Conservation (phyloP, 1,140 invertebrate species). For the Dermatophagoides farinae region DNA sequence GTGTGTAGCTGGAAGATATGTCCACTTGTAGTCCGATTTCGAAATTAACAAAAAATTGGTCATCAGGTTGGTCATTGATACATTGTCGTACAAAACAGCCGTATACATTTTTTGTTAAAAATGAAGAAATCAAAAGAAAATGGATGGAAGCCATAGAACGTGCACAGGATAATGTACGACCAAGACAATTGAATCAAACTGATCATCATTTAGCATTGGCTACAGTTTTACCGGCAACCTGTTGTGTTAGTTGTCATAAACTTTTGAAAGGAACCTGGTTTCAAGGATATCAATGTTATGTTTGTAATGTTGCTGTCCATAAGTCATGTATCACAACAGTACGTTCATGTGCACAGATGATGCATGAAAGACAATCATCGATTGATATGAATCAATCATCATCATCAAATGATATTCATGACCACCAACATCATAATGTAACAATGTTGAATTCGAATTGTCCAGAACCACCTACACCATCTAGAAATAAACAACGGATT, state of each 20-base stretch:
- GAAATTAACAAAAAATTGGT: conserved; percentile 34
- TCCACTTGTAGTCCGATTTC: neutral
- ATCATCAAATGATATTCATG: neutral
- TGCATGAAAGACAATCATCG: neutral
- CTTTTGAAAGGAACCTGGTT: conserved; percentile 71
- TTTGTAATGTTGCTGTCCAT: conserved; percentile 21
- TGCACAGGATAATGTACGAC: conserved; percentile 78
- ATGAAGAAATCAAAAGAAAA: conserved; percentile 59
- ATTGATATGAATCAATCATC: conserved; percentile 5
- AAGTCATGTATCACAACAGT: conserved; percentile 21
- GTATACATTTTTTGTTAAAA: conserved; percentile 72
- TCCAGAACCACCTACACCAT: neutral
- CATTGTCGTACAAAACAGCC: conserved; percentile 56
- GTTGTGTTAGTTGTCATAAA: conserved; percentile 60
- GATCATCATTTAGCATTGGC: conserved; percentile 68
- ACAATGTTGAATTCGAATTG: neutral
- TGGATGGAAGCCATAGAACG: conserved; percentile 81
- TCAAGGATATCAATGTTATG: conserved; percentile 30
- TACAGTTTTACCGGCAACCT: conserved; percentile 58
- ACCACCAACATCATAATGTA: neutral
- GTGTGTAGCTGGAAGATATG: conserved; percentile 2
- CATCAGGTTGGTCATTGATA: conserved; percentile 59
- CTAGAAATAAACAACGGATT: neutral
- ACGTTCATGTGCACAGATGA: conserved; percentile 18
- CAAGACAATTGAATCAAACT: conserved; percentile 46